These are phyloP conservation scores for Actinia equina DNA, from an alignment of 64 coral and sea anemone species.

Conservation along the genomic window DNA sequence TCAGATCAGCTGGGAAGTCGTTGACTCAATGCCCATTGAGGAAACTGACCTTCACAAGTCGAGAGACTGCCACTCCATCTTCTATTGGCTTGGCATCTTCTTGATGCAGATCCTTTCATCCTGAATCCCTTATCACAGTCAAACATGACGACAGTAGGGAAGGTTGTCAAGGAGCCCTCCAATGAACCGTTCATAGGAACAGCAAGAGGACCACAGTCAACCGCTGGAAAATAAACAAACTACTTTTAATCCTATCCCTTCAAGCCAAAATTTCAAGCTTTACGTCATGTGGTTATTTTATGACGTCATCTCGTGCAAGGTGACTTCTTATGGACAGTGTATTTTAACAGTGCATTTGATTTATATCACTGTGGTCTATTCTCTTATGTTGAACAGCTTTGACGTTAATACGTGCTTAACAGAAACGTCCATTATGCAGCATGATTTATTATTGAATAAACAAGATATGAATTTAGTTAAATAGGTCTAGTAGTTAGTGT, in stretches of 20 bases:
- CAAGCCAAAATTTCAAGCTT: not conserved
- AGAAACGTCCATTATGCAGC: not conserved
- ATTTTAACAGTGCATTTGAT: not conserved
- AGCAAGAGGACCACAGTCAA: conserved; percentile 41
- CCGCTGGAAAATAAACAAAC: conserved; percentile 15
- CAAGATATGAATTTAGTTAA: not conserved
- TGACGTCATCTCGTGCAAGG: not conserved
- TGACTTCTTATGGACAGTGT: too few relatives aligned
- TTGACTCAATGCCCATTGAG: too few relatives aligned
- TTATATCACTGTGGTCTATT: not conserved
- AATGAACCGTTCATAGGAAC: conserved; percentile 35
- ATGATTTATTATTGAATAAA: too few relatives aligned
- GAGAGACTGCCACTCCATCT: conserved; percentile 50
- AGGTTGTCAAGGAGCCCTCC: conserved; percentile 33
- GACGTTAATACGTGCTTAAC: not conserved
- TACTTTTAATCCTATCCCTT: not conserved
- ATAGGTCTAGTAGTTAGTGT: not conserved
- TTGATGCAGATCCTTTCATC: conserved; percentile 24
- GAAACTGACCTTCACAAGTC: conserved; percentile 32
- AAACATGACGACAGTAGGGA: conserved; percentile 35
- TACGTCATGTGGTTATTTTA: not conserved
- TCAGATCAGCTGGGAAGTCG: too few relatives aligned
- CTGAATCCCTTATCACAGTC: conserved; percentile 39
- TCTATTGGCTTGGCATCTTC: conserved; percentile 36
- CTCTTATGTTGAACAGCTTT: not conserved